These are phyloP conservation scores for Engystomops pustulosus DNA, from an alignment of 2,113 vertebrate genomes.

Conservation along the genomic window DNA sequence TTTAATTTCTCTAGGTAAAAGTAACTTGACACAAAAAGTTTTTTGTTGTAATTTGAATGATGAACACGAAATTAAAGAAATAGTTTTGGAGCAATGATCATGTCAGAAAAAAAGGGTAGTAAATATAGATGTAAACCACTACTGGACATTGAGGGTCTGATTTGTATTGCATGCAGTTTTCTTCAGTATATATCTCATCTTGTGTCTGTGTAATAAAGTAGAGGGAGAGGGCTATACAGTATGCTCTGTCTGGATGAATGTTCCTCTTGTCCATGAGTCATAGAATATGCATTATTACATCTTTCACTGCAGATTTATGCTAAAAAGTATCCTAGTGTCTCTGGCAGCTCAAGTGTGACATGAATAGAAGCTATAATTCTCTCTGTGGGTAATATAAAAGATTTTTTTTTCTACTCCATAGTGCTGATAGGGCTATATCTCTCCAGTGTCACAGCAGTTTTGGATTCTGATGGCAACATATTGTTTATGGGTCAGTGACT, in stretches of 20 bases:
- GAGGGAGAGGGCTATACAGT: slow-evolving; percentile 10
- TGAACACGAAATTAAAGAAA: not conserved
- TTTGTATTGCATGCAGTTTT: slow-evolving; percentile 2
- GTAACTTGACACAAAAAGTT: not conserved
- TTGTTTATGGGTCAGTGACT: slow-evolving; percentile 91
- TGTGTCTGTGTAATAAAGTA: slow-evolving; percentile 19
- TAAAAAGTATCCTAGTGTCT: slow-evolving; percentile 90
- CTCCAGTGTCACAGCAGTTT: slow-evolving; percentile 73
- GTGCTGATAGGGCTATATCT: slow-evolving; percentile 81
- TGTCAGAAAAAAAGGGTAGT: not conserved
- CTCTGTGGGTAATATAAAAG: slow-evolving; percentile 77
- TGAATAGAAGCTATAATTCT: slow-evolving; percentile 92
- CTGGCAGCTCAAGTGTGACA: slow-evolving; percentile 84
- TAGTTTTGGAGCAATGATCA: not conserved
- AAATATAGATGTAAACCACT: not conserved
- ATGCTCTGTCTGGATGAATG: slow-evolving; percentile 22
- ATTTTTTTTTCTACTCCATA: slow-evolving; percentile 75
- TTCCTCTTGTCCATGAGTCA: slow-evolving; percentile 55
- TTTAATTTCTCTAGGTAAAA: no score
- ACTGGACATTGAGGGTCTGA: not conserved
- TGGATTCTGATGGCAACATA: slow-evolving; percentile 88
- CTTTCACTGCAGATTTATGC: slow-evolving; percentile 86
- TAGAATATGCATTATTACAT: slow-evolving; percentile 71
- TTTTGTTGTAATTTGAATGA: not conserved
- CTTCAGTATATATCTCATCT: slow-evolving; percentile 13